phyloP scores from a whole-genome alignment of 92 coral and sea anemone species.

The Zoanthus sansibaricus region DNA sequence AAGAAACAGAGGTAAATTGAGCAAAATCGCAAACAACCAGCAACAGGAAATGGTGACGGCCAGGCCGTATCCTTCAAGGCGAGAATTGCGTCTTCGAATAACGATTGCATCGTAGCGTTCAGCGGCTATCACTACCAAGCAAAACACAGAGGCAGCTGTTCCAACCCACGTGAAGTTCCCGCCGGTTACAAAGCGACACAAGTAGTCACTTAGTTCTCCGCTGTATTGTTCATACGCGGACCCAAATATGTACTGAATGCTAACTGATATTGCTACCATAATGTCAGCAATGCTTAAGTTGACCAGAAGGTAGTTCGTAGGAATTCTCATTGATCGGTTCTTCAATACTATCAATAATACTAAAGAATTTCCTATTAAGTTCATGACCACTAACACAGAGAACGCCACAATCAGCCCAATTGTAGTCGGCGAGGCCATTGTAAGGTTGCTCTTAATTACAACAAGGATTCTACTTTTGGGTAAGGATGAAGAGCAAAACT shows the following conservation, averaged over 20 bases:
- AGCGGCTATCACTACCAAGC: conserved; percentile 29
- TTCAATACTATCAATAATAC: conserved; percentile 64
- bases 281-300: conserved; percentile 73
- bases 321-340: conserved; percentile 63
- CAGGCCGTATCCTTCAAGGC: conserved; percentile 34
- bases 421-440: conserved; percentile 10
- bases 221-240: conserved; percentile 32
- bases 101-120: conserved; percentile 39
- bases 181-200: conserved; percentile 37
- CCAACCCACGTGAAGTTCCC: conserved; percentile 49
- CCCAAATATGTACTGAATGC: conserved; percentile 31
- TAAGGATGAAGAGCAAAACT: conserved; percentile 27
- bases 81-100: conserved; percentile 29
- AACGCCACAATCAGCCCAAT: conserved; percentile 22
- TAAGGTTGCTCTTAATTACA: not conserved
- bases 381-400: conserved; percentile 44
- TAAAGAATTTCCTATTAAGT: conserved; percentile 63
- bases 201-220: conserved; percentile 19
- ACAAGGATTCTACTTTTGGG: not conserved
- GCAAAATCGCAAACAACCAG: conserved; percentile 41
- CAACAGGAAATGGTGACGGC: conserved; percentile 25
- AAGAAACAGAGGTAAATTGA: conserved; percentile 39
- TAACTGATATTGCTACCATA: conserved; percentile 58
- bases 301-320: conserved; percentile 71
- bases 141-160: conserved; percentile 46